Base-by-base conservation (phyloP, 2,797 vertebrate species). In the Pogoniulus pusillus region DNA sequence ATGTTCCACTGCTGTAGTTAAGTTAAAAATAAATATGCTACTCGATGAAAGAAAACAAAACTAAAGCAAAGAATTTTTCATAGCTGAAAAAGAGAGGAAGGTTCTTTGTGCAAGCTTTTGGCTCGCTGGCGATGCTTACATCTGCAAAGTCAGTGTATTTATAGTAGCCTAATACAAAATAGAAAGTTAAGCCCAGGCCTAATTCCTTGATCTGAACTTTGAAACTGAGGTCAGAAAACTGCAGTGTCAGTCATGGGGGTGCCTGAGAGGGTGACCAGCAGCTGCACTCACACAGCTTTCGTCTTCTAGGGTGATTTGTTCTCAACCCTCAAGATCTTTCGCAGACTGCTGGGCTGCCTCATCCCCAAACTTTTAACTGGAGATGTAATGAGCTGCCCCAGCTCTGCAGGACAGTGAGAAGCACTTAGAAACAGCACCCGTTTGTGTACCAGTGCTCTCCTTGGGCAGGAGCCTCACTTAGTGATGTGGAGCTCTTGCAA, bases 101-200 rank as follows among this genome's bases (percentile, higher is more conserved):
- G 10, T 22, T 63, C 62, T 69, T 54, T 85, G 37, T 55, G 83
- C 85, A 90, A 82, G 85, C 78, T 32, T 49, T 88, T 84, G 75
- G 45, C 27, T 6, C 34, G 78, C 57, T 54, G 62, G 29, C 19
- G 35, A 55, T 63, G 73, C 55, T 70, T 76, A n/a, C 58, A 26
- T 74, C 77, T 74, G 65, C 78, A 94, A 92, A 93, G 83, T 58
- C 47, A 41, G 4, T 35, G 51, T 91, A 95, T 94, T 92, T 94
- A 93, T 88, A 92, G 92, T 86, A 87, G 69, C 77, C 75, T 93
- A 92, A 95, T 87, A 82, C 11, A 13, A 95, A 95, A 92, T 30
- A 88, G 90, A 94, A 94, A 94, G 85, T 92, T 93, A 94, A 91
- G 65, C 63, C 65, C 73, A 84, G 69, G 43, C 39, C 39, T 74